Evolutionary conservation across 2,797 vertebrate species (phyloP).

Genomic region (Psittacula echo): DNA sequence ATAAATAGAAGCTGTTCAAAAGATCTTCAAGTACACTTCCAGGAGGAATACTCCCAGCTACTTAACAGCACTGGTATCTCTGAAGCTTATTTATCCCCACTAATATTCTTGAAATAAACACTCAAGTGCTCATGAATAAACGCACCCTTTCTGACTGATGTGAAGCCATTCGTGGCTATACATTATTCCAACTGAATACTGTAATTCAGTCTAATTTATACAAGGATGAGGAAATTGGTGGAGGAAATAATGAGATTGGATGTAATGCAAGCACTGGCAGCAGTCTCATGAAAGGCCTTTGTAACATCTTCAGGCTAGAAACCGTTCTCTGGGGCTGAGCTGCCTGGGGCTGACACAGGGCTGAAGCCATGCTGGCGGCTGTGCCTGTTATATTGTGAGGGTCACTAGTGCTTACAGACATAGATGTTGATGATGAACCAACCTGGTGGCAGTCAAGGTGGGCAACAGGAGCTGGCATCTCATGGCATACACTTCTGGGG

Average conservation of each 20-base stretch:
- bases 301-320: neutral
- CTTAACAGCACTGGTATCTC: conserved; percentile 24
- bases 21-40: conserved; percentile 34
- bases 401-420: neutral
- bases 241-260: conserved; percentile 50
- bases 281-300: neutral
- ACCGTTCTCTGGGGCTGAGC: neutral
- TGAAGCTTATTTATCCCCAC: conserved; percentile 48
- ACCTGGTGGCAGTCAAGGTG: neutral
- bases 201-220: conserved; percentile 67
- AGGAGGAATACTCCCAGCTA: conserved; percentile 53
- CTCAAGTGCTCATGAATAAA: conserved; percentile 55
- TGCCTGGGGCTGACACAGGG: neutral
- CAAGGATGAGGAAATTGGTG: conserved; percentile 39
- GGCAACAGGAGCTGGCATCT: neutral
- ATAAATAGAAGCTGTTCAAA: conserved; percentile 32
- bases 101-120: conserved; percentile 72
- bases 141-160: conserved; percentile 44
- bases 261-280: conserved; percentile 2
- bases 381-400: too few relatives aligned
- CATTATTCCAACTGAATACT: conserved; percentile 22
- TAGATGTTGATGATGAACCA: neutral
- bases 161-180: conserved; percentile 46
- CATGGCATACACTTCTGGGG: neutral
- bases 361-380: neutral